Evolutionary conservation across 2,888 invertebrate species (phyloP).

Genomic region (Aphidius colemani): DNA sequence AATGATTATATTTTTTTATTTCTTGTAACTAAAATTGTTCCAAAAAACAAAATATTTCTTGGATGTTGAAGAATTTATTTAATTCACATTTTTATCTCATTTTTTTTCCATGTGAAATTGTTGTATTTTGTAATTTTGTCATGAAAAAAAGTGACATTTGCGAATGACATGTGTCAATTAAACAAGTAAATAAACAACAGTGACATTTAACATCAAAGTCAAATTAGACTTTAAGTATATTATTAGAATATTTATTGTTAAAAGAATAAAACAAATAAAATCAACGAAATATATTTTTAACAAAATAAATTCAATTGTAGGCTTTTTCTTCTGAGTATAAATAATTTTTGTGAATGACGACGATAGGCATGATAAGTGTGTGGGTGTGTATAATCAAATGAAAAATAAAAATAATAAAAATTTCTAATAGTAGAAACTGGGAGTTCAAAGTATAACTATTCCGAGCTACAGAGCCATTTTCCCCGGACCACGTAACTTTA

Average conservation of each 20-base stretch:
- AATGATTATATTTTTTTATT: too few species aligned
- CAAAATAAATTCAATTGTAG: too few species aligned
- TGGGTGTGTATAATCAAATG: not conserved
- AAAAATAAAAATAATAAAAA: slow-evolving; percentile 22
- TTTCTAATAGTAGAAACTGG: slow-evolving; percentile 42
- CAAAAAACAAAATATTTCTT: not conserved
- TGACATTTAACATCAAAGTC: not conserved
- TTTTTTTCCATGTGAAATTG: not conserved
- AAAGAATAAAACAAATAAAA: not conserved
- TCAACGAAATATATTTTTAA: not conserved
- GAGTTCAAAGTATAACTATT: slow-evolving; percentile 48
- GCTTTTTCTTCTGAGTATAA: not conserved
- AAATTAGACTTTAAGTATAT: not conserved
- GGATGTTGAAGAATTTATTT: slow-evolving; percentile 4
- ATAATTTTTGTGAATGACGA: not conserved
- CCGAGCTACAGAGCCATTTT: slow-evolving; percentile 53
- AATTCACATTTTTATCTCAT: not conserved
- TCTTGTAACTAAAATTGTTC: not conserved
- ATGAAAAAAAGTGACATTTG: too few species aligned
- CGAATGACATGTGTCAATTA: too few species aligned
- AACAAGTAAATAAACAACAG: not conserved
- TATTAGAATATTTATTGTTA: not conserved
- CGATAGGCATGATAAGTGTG: not conserved
- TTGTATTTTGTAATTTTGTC: too few species aligned
- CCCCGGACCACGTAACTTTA: slow-evolving; percentile 49